A percentile compares a stretch with the other conserved stretches of the same genome.
Evolutionary conservation across 2,797 vertebrate genomes (phyloP).

Genomic region (Alcedo quadribrachys): DNA sequence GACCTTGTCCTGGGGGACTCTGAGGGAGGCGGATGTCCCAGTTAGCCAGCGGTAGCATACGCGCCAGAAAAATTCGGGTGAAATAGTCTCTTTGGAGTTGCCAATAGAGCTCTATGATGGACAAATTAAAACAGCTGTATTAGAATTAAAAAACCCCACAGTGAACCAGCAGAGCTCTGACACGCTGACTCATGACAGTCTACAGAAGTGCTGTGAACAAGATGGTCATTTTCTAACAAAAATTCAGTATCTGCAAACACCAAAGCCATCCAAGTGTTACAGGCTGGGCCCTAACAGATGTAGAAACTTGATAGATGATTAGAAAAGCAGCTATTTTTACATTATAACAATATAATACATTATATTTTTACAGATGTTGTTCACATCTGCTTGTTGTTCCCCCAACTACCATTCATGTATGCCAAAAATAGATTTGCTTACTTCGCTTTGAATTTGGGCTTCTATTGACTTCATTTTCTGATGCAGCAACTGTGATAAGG

Average conservation of each 20-base stretch:
- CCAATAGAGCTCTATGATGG: not conserved
- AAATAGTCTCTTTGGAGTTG: constrained; percentile 14
- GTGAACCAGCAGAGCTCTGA: not conserved
- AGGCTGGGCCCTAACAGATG: not conserved
- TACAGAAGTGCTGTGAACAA: not conserved
- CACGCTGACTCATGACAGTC: not conserved
- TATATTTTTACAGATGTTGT: too few species aligned
- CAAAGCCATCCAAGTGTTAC: not conserved
- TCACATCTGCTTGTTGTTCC: too few species aligned
- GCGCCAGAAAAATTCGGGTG: constrained; percentile 11
- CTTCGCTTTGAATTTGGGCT: constrained; percentile 33
- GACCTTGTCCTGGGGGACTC: not conserved
- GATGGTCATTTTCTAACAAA: not conserved
- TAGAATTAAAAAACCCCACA: not conserved
- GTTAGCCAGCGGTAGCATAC: not conserved
- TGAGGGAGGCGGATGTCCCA: not conserved
- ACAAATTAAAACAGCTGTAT: not conserved
- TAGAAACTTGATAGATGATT: not conserved
- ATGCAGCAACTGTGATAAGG: not conserved
- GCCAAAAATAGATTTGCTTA: constrained; percentile 20
- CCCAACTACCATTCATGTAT: not conserved
- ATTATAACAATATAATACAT: too few species aligned
- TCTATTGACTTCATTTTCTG: constrained; percentile 1
- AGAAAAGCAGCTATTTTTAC: constrained; percentile 20
- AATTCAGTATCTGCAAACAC: not conserved